These are phyloP conservation scores for Otus sunia DNA, from an alignment of 2,113 vertebrate species.

Conservation along the genomic window DNA sequence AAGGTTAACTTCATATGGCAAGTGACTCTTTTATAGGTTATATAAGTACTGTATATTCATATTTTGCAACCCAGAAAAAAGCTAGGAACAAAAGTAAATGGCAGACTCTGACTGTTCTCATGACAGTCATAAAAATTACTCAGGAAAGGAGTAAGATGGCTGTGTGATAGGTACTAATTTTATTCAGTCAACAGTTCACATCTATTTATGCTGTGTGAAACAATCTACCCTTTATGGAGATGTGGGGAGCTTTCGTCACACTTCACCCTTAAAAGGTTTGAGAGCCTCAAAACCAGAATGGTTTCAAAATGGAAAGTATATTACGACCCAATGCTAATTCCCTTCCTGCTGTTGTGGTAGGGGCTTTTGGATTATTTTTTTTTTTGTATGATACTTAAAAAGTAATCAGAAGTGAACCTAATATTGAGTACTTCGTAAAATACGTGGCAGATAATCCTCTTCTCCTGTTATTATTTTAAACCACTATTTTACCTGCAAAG, in stretches of 20 bases:
- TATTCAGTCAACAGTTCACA: not conserved
- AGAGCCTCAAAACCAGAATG: not conserved
- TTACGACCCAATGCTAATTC: not conserved
- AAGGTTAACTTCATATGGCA: constrained; percentile 19
- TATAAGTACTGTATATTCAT: not conserved
- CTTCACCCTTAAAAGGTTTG: not conserved
- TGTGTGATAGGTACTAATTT: not conserved
- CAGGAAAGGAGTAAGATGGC: not conserved
- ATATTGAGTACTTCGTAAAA: not conserved
- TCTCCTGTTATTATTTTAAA: not conserved
- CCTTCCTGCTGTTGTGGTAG: not conserved
- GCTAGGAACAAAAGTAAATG: not conserved
- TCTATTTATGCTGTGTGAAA: not conserved
- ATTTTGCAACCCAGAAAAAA: not conserved
- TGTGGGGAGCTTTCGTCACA: not conserved
- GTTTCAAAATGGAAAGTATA: not conserved
- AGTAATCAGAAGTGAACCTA: not conserved
- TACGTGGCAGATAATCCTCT: not conserved
- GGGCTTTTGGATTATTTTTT: not conserved
- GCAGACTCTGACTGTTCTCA: not conserved
- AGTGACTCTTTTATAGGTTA: not conserved
- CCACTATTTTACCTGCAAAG: not conserved
- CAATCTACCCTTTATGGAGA: not conserved
- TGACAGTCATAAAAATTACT: not conserved
- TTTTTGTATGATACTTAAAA: not conserved